Conservation (phyloP, 2,888 invertebrate genomes). For the Cinara cedri region DNA sequence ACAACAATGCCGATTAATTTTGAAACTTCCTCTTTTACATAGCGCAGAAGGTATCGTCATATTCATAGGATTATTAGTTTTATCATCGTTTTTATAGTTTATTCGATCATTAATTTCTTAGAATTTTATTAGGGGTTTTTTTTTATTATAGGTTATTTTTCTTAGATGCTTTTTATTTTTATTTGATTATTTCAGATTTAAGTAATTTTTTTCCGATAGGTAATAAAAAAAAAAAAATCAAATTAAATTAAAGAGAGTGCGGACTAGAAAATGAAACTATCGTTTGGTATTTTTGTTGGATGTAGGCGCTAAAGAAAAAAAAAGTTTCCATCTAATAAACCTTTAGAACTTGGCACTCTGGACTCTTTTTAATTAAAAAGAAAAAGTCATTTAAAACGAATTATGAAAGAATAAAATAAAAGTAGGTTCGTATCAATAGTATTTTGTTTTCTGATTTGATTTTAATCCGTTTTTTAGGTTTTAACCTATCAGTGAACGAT, state of each 20-base stretch:
- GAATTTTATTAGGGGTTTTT: slow-evolving; percentile 12
- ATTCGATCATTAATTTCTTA: slow-evolving; percentile 33
- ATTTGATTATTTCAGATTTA: neutral
- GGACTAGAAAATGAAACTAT: neutral
- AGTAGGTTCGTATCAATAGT: slow-evolving; percentile 21
- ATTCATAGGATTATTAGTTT: slow-evolving; percentile 42
- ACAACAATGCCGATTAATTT: slow-evolving; percentile 47
- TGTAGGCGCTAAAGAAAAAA: slow-evolving; percentile 1
- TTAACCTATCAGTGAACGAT: neutral
- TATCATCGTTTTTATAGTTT: slow-evolving; percentile 16
- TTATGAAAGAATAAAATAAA: slow-evolving; percentile 26
- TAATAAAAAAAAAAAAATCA: neutral
- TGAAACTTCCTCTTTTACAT: slow-evolving; percentile 20
- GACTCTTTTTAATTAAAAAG: slow-evolving; percentile 4
- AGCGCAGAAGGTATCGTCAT: slow-evolving; percentile 1
- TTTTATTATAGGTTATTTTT: neutral
- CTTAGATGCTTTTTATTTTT: neutral
- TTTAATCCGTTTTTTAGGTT: slow-evolving; percentile 19
- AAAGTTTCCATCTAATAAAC: slow-evolving; percentile 19
- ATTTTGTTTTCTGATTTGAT: slow-evolving; percentile 27
- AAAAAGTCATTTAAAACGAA: slow-evolving; percentile 22
- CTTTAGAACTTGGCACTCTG: neutral
- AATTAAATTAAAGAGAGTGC: neutral
- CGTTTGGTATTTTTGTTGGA: neutral
- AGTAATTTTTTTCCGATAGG: neutral